Percentiles rank a stretch among this genome's conserved stretches.
Conservation (phyloP, 1,140 invertebrate genomes). For the Drosophila oshimai region DNA sequence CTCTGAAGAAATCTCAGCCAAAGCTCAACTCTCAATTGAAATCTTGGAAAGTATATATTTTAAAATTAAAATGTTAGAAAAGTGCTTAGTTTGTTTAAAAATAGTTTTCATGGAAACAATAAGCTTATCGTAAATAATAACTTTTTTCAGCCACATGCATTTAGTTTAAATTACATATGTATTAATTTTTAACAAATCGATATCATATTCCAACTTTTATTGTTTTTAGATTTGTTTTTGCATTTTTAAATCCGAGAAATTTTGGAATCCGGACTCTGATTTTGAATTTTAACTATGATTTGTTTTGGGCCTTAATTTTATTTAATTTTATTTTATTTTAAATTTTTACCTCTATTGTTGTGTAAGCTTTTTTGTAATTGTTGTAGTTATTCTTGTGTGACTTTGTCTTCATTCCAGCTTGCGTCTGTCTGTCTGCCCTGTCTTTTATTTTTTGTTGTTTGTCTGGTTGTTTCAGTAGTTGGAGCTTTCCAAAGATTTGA, state of each 20-base stretch:
- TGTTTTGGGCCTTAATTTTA: too few species aligned
- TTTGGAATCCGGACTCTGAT: too few species aligned
- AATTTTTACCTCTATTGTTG: background rate
- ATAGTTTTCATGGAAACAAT: background rate
- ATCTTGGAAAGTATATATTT: too few species aligned
- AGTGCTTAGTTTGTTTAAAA: background rate
- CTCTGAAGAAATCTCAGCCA: background rate
- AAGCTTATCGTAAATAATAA: background rate
- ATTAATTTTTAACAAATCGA: too few species aligned
- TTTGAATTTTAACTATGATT: too few species aligned
- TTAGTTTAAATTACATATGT: too few species aligned
- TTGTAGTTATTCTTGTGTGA: constrained; percentile 10
- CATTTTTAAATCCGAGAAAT: too few species aligned
- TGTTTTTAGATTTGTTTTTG: too few species aligned
- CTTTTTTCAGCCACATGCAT: background rate
- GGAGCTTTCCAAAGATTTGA: constrained; percentile 17
- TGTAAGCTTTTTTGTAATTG: constrained; percentile 4
- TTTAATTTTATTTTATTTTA: too few species aligned
- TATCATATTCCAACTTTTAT: too few species aligned
- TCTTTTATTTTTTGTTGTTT: constrained; percentile 11
- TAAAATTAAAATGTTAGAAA: background rate
- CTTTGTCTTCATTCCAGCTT: constrained; percentile 60
- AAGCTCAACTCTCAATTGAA: background rate
- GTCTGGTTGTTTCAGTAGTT: constrained; percentile 21
- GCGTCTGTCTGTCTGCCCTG: constrained; percentile 48